Conservation (phyloP, 2,797 vertebrate species). For the Esox masquinongy region DNA sequence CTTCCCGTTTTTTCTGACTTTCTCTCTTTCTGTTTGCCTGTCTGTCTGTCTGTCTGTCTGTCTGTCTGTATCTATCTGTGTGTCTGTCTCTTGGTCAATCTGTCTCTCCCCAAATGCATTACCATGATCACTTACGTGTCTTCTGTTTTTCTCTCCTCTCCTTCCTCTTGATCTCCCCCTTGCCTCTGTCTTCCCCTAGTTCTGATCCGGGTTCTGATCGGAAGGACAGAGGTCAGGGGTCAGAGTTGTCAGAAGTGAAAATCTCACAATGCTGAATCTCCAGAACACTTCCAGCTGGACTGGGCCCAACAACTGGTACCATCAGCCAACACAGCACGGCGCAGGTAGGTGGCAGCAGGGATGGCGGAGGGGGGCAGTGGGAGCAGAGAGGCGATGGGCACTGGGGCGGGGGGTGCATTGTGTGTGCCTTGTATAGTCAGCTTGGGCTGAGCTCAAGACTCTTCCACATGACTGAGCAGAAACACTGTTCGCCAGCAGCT, state of each 20-base stretch:
- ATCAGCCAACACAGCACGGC: conserved; percentile 52
- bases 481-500: conserved; percentile 37
- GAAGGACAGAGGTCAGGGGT: conserved; percentile 15
- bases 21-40: too few species aligned
- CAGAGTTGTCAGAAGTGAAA: conserved; percentile 61
- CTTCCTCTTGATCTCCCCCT: background rate
- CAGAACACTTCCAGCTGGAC: conserved; percentile 63
- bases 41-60: too few species aligned
- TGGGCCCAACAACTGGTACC: conserved; percentile 67
- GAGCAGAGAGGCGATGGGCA: too few species aligned
- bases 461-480: conserved; percentile 35
- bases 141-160: conserved; percentile 10
- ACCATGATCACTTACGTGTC: background rate
- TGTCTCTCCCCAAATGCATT: background rate
- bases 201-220: background rate
- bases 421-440: conserved; percentile 25
- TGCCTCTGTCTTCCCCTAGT: background rate
- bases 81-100: conserved; percentile 5
- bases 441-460: conserved; percentile 33
- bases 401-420: too few species aligned
- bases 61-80: too few species aligned
- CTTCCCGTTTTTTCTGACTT: too few species aligned
- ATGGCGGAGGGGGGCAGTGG: too few species aligned
- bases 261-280: conserved; percentile 70
- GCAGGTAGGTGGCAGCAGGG: conserved; percentile 26